Evolutionary conservation across 2,888 invertebrate species (phyloP).

Genomic region (Drosophila nr. medialis): DNA sequence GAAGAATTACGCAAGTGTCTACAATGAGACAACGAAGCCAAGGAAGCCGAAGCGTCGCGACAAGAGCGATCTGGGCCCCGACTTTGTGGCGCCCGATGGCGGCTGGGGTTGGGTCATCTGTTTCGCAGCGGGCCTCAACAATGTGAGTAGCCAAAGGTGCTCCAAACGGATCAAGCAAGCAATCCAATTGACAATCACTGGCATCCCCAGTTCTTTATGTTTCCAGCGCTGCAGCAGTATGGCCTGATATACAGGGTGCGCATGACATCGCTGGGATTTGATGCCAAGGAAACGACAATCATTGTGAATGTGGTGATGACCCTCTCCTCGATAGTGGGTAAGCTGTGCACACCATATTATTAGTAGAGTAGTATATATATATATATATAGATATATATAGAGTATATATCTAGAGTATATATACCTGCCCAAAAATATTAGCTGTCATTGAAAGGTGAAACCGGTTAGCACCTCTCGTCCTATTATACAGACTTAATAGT

Average conservation of each 20-base stretch:
- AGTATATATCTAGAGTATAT: no score
- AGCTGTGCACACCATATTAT: conserved; percentile 43
- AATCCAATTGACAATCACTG: background rate
- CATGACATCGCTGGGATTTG: conserved; percentile 87
- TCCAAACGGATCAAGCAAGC: no score
- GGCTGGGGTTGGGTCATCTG: conserved; percentile 92
- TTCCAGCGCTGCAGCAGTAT: conserved; percentile 90
- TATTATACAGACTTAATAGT: no score
- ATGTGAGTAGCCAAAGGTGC: conserved; percentile 86
- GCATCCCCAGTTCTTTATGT: conserved; percentile 87
- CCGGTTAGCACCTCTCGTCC: no score
- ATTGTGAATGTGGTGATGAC: conserved; percentile 90
- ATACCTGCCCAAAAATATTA: no score
- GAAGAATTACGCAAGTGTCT: conserved; percentile 74
- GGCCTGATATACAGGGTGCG: conserved; percentile 89
- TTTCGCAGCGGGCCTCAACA: conserved; percentile 89
- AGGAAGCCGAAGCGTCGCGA: conserved; percentile 84
- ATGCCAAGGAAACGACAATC: conserved; percentile 89
- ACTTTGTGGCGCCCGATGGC: conserved; percentile 90
- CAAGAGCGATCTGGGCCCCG: conserved; percentile 84
- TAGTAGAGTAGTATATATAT: background rate
- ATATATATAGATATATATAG: no score
- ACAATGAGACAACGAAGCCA: conserved; percentile 81
- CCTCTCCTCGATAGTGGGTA: conserved; percentile 89
- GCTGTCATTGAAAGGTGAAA: no score